A percentile compares a stretch with the other conserved stretches of the same genome.
Conservation (phyloP, 2,888 invertebrate genomes). For the Coelopa pilipes region DNA sequence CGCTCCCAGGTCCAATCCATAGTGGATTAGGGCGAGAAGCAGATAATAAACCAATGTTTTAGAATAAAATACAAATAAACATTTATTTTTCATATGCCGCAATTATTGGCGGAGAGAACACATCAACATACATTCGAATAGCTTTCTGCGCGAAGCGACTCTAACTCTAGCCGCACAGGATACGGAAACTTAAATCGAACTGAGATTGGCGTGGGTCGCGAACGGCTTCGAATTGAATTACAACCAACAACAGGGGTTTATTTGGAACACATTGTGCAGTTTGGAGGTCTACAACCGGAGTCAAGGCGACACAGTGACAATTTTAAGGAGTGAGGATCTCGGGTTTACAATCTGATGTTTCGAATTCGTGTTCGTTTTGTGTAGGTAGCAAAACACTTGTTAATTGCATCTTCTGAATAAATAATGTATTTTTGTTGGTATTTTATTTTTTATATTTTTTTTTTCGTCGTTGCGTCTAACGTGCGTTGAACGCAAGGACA, state of each 20-base stretch:
- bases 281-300: conserved; percentile 9
- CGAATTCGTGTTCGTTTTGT: background rate
- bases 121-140: background rate
- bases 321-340: background rate
- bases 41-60: too few relatives aligned
- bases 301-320: conserved; percentile 12
- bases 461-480: conserved; percentile 27
- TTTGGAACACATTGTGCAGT: conserved; percentile 14
- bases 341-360: conserved; percentile 6
- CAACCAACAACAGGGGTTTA: conserved; percentile 5
- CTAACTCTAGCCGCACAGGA: too few relatives aligned
- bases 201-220: too few relatives aligned
- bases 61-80: too few relatives aligned
- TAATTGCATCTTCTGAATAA: conserved; percentile 24
- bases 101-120: too few relatives aligned
- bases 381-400: conserved; percentile 16
- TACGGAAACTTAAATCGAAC: too few relatives aligned
- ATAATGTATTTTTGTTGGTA: conserved; percentile 14
- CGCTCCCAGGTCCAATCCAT: too few relatives aligned
- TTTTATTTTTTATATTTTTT: conserved; percentile 29
- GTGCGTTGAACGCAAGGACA: conserved; percentile 34
- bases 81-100: too few relatives aligned
- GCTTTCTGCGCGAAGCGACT: background rate
- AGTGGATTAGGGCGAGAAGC: too few relatives aligned
- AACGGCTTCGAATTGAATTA: background rate